phyloP scores from a whole-genome alignment of 2,113 vertebrate genomes.

The Beaufortia kweichowensis region DNA sequence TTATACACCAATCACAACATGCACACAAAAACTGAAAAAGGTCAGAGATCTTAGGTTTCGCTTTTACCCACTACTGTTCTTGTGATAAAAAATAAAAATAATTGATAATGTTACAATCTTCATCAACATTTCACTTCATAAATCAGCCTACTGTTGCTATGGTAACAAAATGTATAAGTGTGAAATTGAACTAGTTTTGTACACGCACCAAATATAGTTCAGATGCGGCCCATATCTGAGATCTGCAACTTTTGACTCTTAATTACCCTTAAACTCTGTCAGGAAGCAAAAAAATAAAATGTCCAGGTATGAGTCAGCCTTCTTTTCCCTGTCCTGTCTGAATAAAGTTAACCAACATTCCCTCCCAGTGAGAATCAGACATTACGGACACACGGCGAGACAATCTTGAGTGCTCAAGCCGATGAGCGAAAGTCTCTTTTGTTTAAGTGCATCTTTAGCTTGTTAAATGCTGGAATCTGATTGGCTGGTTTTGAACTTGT shows the following conservation, averaged over 20 bases:
- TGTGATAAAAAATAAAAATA: no score
- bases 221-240: background rate
- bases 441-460: slow-evolving; percentile 39
- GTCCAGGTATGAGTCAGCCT: background rate
- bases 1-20: no score
- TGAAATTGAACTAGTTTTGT: no score
- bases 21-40: no score
- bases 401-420: background rate
- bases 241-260: slow-evolving; percentile 5
- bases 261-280: slow-evolving; percentile 2
- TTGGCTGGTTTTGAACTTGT: slow-evolving; percentile 53
- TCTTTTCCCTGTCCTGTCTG: background rate
- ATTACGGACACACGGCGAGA: background rate
- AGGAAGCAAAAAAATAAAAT: slow-evolving; percentile 16
- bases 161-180: no score
- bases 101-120: no score
- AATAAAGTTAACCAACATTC: background rate
- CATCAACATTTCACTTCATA: no score
- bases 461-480: slow-evolving; percentile 27
- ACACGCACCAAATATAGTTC: background rate
- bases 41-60: no score
- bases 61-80: no score
- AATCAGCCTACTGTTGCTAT: no score
- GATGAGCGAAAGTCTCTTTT: slow-evolving; percentile 18
- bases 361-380: background rate